phyloP scores from a whole-genome alignment of 1,140 invertebrate species.

The Anastatus disparis region DNA sequence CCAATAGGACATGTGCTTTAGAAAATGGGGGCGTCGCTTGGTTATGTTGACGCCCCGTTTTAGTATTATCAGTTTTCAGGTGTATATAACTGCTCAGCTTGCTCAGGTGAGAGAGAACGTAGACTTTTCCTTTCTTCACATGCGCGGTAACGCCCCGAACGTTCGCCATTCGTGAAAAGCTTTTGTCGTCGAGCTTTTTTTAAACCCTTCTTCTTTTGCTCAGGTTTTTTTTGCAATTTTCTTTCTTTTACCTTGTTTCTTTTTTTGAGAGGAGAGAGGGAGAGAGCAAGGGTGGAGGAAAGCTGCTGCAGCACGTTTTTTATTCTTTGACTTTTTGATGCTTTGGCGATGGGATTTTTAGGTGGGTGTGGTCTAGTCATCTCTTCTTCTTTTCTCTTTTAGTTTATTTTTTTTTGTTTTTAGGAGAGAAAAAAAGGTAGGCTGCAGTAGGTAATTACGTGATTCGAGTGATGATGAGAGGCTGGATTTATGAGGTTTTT shows the following conservation, averaged over 20 bases:
- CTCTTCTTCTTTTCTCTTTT: not conserved
- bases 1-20: no score
- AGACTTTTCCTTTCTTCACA: not conserved
- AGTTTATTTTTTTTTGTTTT: no score
- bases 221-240: no score
- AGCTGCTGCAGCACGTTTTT: no score
- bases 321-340: not conserved
- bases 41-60: not conserved
- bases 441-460: constrained; percentile 4
- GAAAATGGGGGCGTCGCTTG: not conserved
- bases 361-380: constrained; percentile 7
- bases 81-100: not conserved
- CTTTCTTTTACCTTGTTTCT: no score
- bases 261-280: no score
- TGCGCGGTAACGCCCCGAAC: not conserved
- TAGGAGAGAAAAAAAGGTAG: no score
- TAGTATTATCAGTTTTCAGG: no score
- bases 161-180: not conserved
- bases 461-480: constrained; percentile 16
- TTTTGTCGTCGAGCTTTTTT: not conserved
- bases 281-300: no score
- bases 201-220: not conserved
- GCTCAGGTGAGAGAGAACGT: not conserved
- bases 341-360: not conserved
- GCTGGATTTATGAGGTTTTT: no score